Conservation (phyloP, 2,797 vertebrate genomes). For the Pogoniulus pusillus region DNA sequence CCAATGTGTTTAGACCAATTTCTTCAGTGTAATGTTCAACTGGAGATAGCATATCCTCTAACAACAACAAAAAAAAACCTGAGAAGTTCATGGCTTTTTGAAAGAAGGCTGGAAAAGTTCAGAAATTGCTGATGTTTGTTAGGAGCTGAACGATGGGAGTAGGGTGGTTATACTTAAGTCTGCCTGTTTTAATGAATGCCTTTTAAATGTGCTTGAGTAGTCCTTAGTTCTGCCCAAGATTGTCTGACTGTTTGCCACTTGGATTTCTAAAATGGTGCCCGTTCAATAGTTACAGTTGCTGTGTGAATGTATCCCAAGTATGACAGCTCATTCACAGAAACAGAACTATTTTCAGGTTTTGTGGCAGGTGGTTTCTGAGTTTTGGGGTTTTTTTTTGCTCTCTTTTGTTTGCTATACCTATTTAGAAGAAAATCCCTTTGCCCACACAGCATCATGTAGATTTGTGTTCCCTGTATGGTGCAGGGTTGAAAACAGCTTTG, state of each 20-base stretch:
- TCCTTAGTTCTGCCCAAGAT: background rate
- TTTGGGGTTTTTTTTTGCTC: too few relatives aligned
- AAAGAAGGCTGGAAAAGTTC: background rate
- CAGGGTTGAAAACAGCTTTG: background rate
- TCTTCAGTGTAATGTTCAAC: background rate
- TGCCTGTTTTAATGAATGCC: background rate
- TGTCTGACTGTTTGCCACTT: background rate
- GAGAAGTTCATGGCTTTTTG: background rate
- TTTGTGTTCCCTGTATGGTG: background rate
- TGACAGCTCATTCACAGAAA: background rate
- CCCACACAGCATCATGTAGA: background rate
- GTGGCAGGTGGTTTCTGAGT: background rate
- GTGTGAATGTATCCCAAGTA: background rate
- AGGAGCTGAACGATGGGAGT: background rate
- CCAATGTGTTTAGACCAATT: background rate
- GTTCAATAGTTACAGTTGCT: background rate
- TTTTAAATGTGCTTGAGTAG: background rate
- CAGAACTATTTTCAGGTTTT: background rate
- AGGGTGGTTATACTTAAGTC: background rate
- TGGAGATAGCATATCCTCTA: background rate
- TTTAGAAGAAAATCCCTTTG: background rate
- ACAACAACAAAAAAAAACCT: background rate
- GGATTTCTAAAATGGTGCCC: background rate
- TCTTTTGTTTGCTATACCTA: background rate
- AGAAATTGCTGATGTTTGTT: background rate